These are phyloP conservation scores for Tupiocoris notatus DNA, from an alignment of 2,888 invertebrate species.

Conservation along the genomic window DNA sequence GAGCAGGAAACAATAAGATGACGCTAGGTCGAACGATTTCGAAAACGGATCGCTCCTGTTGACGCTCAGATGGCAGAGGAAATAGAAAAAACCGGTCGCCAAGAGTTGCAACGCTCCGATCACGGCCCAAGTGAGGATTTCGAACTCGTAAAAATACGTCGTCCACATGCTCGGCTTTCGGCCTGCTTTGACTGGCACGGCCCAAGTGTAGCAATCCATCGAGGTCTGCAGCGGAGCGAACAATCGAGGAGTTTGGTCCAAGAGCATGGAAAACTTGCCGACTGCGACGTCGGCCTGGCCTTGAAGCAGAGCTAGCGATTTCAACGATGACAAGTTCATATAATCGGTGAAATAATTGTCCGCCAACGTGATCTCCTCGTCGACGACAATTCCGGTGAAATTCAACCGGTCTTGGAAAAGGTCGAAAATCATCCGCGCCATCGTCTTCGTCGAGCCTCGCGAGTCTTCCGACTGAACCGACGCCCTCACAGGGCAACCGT, in stretches of 20 bases:
- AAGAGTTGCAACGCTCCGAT: constrained; percentile 43
- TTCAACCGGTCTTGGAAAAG: constrained; percentile 40
- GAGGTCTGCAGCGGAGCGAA: constrained; percentile 49
- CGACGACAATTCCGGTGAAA: constrained; percentile 37
- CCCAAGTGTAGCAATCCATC: constrained; percentile 52
- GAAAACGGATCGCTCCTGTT: constrained; percentile 32
- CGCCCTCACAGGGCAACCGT: constrained; percentile 47
- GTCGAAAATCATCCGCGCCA: constrained; percentile 22
- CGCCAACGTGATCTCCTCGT: constrained; percentile 17
- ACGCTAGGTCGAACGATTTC: constrained; percentile 33
- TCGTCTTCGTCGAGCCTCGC: neutral
- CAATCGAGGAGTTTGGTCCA: constrained; percentile 48
- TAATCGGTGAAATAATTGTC: constrained; percentile 42
- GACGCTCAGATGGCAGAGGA: constrained; percentile 6
- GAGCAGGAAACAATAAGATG: constrained; percentile 47
- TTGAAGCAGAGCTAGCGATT: constrained; percentile 29
- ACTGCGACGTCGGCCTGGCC: constrained; percentile 49
- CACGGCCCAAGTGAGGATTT: constrained; percentile 49
- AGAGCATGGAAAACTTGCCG: constrained; percentile 50
- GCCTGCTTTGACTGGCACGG: constrained; percentile 50
- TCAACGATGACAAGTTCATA: constrained; percentile 39
- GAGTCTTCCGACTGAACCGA: constrained; percentile 2
- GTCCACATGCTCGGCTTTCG: constrained; percentile 50
- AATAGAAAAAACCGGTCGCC: constrained; percentile 30
- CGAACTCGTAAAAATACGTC: constrained; percentile 50